These are phyloP conservation scores for Nomada goodeniana DNA, from an alignment of 2,888 invertebrate species.

Conservation along the genomic window DNA sequence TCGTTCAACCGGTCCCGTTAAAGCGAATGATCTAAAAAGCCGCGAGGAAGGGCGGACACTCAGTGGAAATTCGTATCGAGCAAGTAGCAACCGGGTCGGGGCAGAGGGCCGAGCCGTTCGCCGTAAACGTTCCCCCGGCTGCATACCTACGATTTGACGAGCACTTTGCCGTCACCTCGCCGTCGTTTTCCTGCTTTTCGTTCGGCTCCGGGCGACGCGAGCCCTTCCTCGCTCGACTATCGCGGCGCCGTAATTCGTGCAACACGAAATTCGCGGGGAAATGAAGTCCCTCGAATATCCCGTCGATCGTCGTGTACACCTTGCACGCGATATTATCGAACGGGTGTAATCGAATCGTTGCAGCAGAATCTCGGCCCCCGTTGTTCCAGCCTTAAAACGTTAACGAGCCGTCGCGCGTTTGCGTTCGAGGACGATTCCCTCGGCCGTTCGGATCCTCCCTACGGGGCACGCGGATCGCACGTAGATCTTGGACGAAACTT, in stretches of 20 bases:
- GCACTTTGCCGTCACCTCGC: conserved; percentile 65
- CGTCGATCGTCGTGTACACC: neutral
- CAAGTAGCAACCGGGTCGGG: conserved; percentile 12
- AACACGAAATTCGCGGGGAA: conserved; percentile 31
- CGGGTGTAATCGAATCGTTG: too few species aligned
- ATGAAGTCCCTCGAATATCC: neutral
- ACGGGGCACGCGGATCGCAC: conserved; percentile 12
- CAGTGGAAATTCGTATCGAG: conserved; percentile 53
- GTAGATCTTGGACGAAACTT: conserved; percentile 9
- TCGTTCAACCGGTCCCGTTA: conserved; percentile 30
- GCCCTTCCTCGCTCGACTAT: neutral
- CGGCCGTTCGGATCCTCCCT: neutral
- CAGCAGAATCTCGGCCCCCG: neutral
- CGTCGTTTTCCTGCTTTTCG: conserved; percentile 47
- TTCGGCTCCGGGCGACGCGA: conserved; percentile 3
- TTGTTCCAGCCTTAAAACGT: conserved; percentile 8
- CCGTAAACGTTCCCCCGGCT: conserved; percentile 64
- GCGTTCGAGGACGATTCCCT: neutral
- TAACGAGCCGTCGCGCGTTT: neutral
- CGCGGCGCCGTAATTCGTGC: conserved; percentile 55
- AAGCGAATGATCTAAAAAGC: conserved; percentile 29
- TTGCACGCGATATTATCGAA: neutral
- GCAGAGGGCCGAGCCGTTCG: conserved; percentile 36
- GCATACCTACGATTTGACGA: conserved; percentile 70
- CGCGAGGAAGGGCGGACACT: conserved; percentile 12